phyloP scores from a whole-genome alignment of 1,140 invertebrate species.

The Drosophila novamexicana region DNA sequence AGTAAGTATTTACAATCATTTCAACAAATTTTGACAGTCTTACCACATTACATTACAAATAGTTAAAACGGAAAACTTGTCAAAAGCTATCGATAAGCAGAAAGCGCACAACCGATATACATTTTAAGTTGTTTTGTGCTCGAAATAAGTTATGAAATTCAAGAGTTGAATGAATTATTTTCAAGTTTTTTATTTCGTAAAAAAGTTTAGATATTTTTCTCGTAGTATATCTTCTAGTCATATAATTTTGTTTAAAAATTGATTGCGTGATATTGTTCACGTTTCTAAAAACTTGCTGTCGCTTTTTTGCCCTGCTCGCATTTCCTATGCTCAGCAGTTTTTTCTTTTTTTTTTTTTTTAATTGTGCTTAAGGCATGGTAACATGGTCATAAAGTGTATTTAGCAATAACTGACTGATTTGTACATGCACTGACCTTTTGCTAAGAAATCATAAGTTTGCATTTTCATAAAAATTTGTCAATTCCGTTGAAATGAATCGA shows the following conservation, averaged over 20 bases:
- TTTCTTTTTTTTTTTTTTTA: conserved; percentile 28
- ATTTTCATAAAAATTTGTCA: conserved; percentile 8
- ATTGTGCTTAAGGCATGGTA: background rate
- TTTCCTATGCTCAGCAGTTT: conserved; percentile 27
- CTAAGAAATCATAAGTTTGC: conserved; percentile 27
- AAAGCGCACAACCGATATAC: no score
- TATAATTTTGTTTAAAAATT: background rate
- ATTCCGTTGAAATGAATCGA: conserved; percentile 48
- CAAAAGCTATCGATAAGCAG: no score
- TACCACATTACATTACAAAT: no score
- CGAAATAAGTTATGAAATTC: no score
- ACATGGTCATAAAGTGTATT: conserved; percentile 10
- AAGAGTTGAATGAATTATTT: background rate
- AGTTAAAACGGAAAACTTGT: no score
- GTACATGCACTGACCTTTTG: conserved; percentile 45
- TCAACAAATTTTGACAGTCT: no score
- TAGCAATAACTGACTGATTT: conserved; percentile 17
- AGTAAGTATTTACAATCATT: no score
- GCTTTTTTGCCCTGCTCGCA: conserved; percentile 6
- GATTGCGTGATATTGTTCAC: conserved; percentile 5
- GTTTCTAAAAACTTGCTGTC: background rate
- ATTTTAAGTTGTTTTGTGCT: no score
- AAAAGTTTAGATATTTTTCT: background rate
- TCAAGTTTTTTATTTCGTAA: background rate
- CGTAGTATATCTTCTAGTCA: background rate